Evolutionary conservation across 1,140 invertebrate genomes (phyloP), one percentile per base, ranked within the genome.

Genomic region (Anthonomus grandis): DNA sequence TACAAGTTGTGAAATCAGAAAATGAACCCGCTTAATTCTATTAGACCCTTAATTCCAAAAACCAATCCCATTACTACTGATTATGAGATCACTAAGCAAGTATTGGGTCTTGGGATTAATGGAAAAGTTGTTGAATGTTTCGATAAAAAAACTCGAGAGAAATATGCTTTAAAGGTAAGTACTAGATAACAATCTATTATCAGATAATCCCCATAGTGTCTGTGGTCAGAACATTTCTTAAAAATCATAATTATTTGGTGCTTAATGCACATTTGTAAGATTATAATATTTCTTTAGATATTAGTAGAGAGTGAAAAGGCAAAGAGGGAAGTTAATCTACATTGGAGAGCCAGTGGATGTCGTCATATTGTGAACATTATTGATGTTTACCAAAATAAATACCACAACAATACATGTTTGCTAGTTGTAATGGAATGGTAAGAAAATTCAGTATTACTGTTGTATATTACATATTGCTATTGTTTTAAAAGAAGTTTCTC

Each of bases 351-450:
- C 0, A 90, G 87, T 63, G 86, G 86, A 19, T 96, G 93, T 71
- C 83, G 84, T 65, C 90, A 98, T 74, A 96, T 98, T 69, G 95
- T 99, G 1, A 87, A 83, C 63, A 90, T 95, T 19, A 86, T 90
- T 64, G 94, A 98, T 79, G 94, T 98, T 19, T 99, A 95, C 76
- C 94, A 98, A 77, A 98, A 98, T 75, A 84, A 85, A 9, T 95
- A 97, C 70, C 86, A 85, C 62, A 90, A 87, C 3, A 87, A 89
- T 59, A 89, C 90, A 70, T 98, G 95, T 78, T 78, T 99, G 3
- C 79, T 98, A 6, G 91, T 99, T 36, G 87, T 99, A 8, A 97
- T 98, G 93, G 96, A 98, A 82, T 97, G 94, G 89, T 92, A 76
- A 78, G 78, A 37, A 12, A 15, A 59, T 47, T 56, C 10, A 19